Evolutionary conservation across 2,888 invertebrate species (phyloP).

Genomic region (Piscicola geometra): DNA sequence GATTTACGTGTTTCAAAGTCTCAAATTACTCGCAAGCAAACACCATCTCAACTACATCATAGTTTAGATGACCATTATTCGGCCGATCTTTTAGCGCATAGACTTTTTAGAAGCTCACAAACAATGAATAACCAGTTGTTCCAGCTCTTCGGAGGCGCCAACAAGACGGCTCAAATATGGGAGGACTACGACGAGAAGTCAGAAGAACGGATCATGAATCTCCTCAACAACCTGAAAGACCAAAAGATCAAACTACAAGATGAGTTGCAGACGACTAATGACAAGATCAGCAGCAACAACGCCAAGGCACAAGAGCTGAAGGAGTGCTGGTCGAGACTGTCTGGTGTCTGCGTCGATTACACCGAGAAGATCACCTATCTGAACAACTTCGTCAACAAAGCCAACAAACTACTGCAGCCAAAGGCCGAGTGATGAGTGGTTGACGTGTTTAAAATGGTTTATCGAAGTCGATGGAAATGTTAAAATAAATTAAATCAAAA

Average conservation of each 20-base stretch:
- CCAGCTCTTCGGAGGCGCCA: neutral
- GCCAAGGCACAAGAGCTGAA: neutral
- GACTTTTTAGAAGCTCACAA: neutral
- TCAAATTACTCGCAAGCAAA: too few relatives aligned
- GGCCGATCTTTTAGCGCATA: too few relatives aligned
- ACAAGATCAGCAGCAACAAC: neutral
- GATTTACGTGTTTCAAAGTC: too few relatives aligned
- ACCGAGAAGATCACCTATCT: neutral
- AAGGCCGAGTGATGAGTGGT: too few relatives aligned
- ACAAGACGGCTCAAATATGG: too few relatives aligned
- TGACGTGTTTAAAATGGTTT: too few relatives aligned
- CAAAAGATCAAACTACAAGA: neutral
- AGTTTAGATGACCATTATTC: too few relatives aligned
- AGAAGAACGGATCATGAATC: neutral
- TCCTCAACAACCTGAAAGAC: neutral
- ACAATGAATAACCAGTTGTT: neutral
- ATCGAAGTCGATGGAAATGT: too few relatives aligned
- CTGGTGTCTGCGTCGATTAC: neutral
- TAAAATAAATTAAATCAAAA: too few relatives aligned
- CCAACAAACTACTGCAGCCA: neutral
- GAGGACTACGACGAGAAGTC: neutral
- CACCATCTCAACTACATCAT: too few relatives aligned
- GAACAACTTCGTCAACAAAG: neutral
- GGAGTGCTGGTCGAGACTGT: neutral
- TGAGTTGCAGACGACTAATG: neutral